Percentiles rank a stretch among this genome's conserved stretches.
phyloP scores from a whole-genome alignment of 1,140 invertebrate genomes.

The Chrysomallon squamiferum region DNA sequence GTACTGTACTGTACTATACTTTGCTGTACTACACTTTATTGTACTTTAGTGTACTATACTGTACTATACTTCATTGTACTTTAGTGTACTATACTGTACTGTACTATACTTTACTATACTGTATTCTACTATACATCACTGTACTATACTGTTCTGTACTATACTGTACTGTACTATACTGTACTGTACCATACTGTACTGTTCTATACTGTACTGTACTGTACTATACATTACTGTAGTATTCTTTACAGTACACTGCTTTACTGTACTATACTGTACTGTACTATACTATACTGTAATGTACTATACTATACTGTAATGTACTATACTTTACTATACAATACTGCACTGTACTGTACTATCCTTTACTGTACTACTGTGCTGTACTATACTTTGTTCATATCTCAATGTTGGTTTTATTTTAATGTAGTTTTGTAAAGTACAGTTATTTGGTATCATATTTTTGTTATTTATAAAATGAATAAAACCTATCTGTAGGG shows the following conservation, averaged over 20 bases:
- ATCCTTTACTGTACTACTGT: slow-evolving; percentile 8
- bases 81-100: no score
- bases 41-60: no score
- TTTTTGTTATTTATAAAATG: no score
- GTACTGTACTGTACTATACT: no score
- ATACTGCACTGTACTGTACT: slow-evolving; percentile 10
- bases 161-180: neutral
- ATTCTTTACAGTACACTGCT: slow-evolving; percentile 10
- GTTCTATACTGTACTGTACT: slow-evolving; percentile 16
- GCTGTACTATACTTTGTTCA: slow-evolving; percentile 19
- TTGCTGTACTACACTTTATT: no score
- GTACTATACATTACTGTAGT: slow-evolving; percentile 14
- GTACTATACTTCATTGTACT: no score
- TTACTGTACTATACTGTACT: slow-evolving; percentile 12
- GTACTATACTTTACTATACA: slow-evolving; percentile 3
- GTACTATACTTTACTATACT: no score
- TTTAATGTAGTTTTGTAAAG: slow-evolving; percentile 6
- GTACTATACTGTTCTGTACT: no score
- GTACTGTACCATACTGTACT: slow-evolving; percentile 11
- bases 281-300: slow-evolving; percentile 8
- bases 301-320: neutral
- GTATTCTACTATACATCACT: no score
- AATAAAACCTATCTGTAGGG: no score
- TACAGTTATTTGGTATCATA: no score
- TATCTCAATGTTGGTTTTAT: no score